A percentile compares a stretch with the other conserved stretches of the same genome.
Evolutionary conservation across 2,113 vertebrate species (phyloP).

Genomic region (Urocolius indicus): DNA sequence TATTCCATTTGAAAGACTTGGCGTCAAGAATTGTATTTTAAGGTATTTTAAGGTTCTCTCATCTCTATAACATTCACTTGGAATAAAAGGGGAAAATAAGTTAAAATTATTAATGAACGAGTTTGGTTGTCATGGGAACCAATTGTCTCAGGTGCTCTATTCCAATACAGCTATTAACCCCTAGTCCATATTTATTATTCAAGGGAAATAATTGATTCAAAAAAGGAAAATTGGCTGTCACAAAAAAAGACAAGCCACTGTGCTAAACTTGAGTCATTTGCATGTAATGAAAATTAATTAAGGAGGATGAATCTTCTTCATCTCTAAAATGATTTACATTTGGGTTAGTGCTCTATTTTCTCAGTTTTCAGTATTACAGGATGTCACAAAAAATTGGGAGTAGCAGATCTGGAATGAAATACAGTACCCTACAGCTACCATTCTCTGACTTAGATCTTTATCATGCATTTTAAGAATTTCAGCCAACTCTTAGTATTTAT

Average conservation of each 20-base stretch:
- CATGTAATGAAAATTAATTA: slow-evolving; percentile 68
- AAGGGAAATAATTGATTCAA: slow-evolving; percentile 68
- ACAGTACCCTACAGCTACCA: neutral
- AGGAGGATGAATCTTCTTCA: slow-evolving; percentile 35
- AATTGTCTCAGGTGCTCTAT: slow-evolving; percentile 62
- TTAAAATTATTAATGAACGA: slow-evolving; percentile 71
- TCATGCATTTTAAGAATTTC: neutral
- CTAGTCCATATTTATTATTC: slow-evolving; percentile 74
- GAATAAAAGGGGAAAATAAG: slow-evolving; percentile 46
- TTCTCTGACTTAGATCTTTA: neutral
- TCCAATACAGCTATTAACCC: slow-evolving; percentile 67
- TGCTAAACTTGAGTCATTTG: slow-evolving; percentile 66
- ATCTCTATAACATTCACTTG: slow-evolving; percentile 32
- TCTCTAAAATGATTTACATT: slow-evolving; percentile 58
- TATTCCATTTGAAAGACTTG: neutral
- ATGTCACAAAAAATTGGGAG: neutral
- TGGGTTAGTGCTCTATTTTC: slow-evolving; percentile 55
- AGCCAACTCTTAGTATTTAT: neutral
- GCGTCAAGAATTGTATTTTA: neutral
- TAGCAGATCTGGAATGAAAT: slow-evolving; percentile 19
- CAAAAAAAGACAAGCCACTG: slow-evolving; percentile 63
- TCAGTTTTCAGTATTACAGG: neutral
- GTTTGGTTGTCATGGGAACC: slow-evolving; percentile 74
- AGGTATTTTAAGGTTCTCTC: slow-evolving; percentile 50
- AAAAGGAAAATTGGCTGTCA: slow-evolving; percentile 71